Percentiles rank a stretch among this genome's conserved stretches.
These are phyloP conservation scores for Drosophila nigromelanica DNA, from an alignment of 1,140 invertebrate genomes.

Conservation along the genomic window DNA sequence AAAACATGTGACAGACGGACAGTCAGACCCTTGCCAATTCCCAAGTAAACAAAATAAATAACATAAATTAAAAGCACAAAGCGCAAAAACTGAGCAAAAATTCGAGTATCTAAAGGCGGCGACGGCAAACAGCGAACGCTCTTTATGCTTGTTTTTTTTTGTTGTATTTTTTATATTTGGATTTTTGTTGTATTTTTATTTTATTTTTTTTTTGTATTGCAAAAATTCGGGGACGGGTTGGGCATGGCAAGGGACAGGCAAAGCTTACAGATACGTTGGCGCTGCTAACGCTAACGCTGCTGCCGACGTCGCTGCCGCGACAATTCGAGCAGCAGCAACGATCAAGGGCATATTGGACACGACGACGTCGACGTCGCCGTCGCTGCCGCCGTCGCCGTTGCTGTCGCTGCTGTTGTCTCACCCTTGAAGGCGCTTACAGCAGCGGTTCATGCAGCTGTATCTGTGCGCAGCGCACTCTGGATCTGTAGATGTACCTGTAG, in stretches of 20 bases:
- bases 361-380: slow-evolving; percentile 28
- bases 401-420: slow-evolving; percentile 55
- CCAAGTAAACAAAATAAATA: slow-evolving; percentile 72
- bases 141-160: slow-evolving; percentile 48
- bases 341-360: slow-evolving; percentile 82
- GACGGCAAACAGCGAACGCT: slow-evolving; percentile 25
- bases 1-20: slow-evolving; percentile 31
- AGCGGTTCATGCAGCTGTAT: slow-evolving; percentile 37
- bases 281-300: slow-evolving; percentile 21
- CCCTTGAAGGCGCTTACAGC: slow-evolving; percentile 77
- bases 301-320: slow-evolving; percentile 42
- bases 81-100: slow-evolving; percentile 62
- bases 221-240: slow-evolving; percentile 54
- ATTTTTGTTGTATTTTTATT: slow-evolving; percentile 24
- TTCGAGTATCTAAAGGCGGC: slow-evolving; percentile 40
- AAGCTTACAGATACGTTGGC: slow-evolving; percentile 64
- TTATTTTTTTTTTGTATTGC: slow-evolving; percentile 53
- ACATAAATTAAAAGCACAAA: slow-evolving; percentile 50
- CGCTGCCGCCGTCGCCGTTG: slow-evolving; percentile 6
- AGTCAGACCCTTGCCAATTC: slow-evolving; percentile 57
- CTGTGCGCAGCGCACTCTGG: slow-evolving; percentile 28
- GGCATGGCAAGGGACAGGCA: slow-evolving; percentile 53
- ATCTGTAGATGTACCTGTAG: slow-evolving; percentile 14
- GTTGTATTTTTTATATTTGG: not conserved
- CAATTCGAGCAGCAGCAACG: slow-evolving; percentile 62